Conservation (phyloP, 1,140 invertebrate species). For the Chelonus insularis region DNA sequence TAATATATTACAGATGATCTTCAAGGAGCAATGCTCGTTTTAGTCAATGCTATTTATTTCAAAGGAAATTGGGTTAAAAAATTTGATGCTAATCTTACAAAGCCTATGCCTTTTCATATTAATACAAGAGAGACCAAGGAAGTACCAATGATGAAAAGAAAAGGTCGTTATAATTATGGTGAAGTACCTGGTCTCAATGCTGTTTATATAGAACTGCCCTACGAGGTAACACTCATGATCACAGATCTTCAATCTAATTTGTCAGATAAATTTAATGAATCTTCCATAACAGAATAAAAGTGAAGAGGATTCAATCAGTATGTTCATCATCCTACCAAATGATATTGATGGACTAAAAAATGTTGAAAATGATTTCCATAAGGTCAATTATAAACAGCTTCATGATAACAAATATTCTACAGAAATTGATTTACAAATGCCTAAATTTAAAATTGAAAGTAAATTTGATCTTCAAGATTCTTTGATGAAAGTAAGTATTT, state of each 20-base stretch:
- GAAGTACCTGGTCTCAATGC: conserved; percentile 59
- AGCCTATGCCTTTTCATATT: conserved; percentile 51
- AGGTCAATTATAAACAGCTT: conserved; percentile 46
- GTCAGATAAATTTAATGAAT: not conserved
- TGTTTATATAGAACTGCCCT: conserved; percentile 69
- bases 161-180: conserved; percentile 61
- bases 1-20: conserved; percentile 2
- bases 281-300: not conserved
- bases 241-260: not conserved
- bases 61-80: conserved; percentile 70
- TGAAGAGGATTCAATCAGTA: conserved; percentile 50
- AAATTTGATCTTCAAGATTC: conserved; percentile 29
- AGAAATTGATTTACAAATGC: conserved; percentile 37
- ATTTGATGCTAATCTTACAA: conserved; percentile 63
- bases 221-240: conserved; percentile 65
- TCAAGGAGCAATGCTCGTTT: conserved; percentile 58
- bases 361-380: conserved; percentile 54
- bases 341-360: conserved; percentile 52
- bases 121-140: conserved; percentile 46
- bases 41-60: conserved; percentile 73
- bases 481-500: conserved; percentile 24
- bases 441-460: conserved; percentile 59
- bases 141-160: conserved; percentile 57
- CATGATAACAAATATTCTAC: conserved; percentile 16
- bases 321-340: conserved; percentile 62